Base-by-base conservation (phyloP, 2,888 invertebrate species). In the Leptinotarsa tumamoca region DNA sequence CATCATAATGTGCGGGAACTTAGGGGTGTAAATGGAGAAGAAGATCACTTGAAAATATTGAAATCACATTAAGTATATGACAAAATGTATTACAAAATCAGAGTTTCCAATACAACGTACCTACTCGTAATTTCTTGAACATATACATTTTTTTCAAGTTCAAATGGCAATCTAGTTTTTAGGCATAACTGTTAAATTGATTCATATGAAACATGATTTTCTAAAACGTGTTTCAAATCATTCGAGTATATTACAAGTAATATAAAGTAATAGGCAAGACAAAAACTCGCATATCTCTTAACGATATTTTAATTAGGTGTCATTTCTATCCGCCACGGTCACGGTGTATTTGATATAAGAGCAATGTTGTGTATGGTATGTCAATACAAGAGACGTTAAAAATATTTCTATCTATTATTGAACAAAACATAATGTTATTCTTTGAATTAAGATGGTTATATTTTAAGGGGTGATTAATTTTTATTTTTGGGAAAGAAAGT, bases 281-380 rank as follows among this genome's bases (percentile, higher is more conserved):
- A 33, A 10, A 43, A 63, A 63, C 63, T 63, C 43, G 43, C 13
- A 63, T 63, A n/a, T 63, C 33, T 43, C 43, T 3, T 14, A 63
- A 43, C n/a, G 63, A 63, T 33, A 43, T n/a, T 63, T 63, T 63
- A 43, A 63, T 63, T 63, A n/a, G 27, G 63, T 33, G 43, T 33
- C 43, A 63, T 63, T 63, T 63, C n/a, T 63, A 63, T 33, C 63
- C 1, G 18, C 15, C 63, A 63, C 3, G 43, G 63, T 33, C 63
- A 63, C n/a, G 43, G n/a, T n/a, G n/a, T 63, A 63, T 13, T 63
- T 63, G 43, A 63, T 43, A 43, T 33, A n/a, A n/a, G 1, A 63
- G 33, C 43, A 27, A n/a, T 43, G 43, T 63, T 1, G 27, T 4
- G 7, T 27, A 33, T 23, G 21, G 15, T 58, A 23, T 58, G 14